Evolutionary conservation across 37 sponge, comb jelly and placozoan genomes (phyloP).

Genomic region (Diacarnus erythraeanus): DNA sequence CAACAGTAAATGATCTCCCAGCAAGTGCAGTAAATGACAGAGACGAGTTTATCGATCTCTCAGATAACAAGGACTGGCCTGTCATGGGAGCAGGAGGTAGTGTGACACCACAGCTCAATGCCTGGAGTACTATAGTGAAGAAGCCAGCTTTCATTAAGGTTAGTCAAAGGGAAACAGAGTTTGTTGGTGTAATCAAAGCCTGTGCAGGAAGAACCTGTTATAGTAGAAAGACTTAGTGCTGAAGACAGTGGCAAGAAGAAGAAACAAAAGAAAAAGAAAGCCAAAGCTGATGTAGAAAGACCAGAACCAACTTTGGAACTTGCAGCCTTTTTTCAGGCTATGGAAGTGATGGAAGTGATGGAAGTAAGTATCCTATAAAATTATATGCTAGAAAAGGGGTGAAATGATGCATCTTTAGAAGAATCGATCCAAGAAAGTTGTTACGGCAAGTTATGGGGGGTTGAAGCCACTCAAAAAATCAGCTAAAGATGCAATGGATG

Average conservation of each 20-base stretch:
- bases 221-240: not conserved
- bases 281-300: not conserved
- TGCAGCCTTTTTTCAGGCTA: constrained; percentile 21
- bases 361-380: not conserved
- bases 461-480: not conserved
- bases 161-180: no score
- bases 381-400: not conserved
- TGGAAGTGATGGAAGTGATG: constrained; percentile 16
- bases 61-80: constrained; percentile 1
- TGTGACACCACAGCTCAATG: not conserved
- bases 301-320: constrained; percentile 23
- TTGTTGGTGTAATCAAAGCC: no score
- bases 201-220: not conserved
- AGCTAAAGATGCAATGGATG: not conserved
- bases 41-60: no score
- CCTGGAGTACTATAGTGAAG: constrained; percentile 12
- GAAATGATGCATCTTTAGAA: not conserved
- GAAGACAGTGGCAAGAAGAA: not conserved
- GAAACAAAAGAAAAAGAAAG: constrained; percentile 15
- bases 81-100: not conserved
- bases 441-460: not conserved
- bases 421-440: constrained; percentile 13
- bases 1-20: no score
- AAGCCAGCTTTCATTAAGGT: not conserved
- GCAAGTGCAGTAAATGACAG: no score